phyloP scores from a whole-genome alignment of 1,140 invertebrate species.

The Drosophila tropicalis region DNA sequence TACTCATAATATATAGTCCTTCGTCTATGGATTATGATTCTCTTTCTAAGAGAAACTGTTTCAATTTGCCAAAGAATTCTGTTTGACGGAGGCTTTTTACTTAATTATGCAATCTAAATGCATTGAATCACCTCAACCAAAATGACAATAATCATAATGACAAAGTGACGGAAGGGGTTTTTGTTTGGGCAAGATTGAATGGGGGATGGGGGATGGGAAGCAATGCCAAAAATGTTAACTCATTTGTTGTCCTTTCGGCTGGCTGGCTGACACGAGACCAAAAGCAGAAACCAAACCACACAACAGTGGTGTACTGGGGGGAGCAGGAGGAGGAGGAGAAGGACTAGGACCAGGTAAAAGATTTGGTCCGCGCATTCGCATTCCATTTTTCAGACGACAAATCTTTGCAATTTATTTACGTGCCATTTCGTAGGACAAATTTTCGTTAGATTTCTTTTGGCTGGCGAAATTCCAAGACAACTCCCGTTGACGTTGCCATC shows the following conservation, averaged over 20 bases:
- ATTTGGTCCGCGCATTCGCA: conserved; percentile 6
- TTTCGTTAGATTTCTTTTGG: conserved; percentile 80
- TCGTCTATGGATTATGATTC: too few relatives aligned
- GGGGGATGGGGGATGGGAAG: neutral
- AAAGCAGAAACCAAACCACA: conserved; percentile 47
- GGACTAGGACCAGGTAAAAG: neutral
- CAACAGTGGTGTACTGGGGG: conserved; percentile 16
- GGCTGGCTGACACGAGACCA: conserved; percentile 17
- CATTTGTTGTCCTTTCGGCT: conserved; percentile 74
- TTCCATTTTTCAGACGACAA: conserved; percentile 62
- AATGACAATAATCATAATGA: conserved; percentile 79
- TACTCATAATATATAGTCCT: too few relatives aligned
- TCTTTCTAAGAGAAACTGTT: neutral
- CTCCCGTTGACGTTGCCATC: conserved; percentile 26
- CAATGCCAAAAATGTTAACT: conserved; percentile 71
- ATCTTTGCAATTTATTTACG: conserved; percentile 82
- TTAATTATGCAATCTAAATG: conserved; percentile 81
- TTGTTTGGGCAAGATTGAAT: neutral
- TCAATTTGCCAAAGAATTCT: conserved; percentile 17
- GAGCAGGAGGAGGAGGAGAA: neutral
- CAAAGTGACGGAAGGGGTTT: conserved; percentile 25
- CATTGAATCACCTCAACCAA: conserved; percentile 78
- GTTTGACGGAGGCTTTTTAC: conserved; percentile 49
- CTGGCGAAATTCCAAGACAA: conserved; percentile 77
- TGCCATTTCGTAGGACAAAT: conserved; percentile 78